A percentile compares a stretch with the other conserved stretches of the same genome.
These are phyloP conservation scores for Pseudocheirus occidentalis DNA, from an alignment of 2,797 vertebrate genomes.

Conservation along the genomic window DNA sequence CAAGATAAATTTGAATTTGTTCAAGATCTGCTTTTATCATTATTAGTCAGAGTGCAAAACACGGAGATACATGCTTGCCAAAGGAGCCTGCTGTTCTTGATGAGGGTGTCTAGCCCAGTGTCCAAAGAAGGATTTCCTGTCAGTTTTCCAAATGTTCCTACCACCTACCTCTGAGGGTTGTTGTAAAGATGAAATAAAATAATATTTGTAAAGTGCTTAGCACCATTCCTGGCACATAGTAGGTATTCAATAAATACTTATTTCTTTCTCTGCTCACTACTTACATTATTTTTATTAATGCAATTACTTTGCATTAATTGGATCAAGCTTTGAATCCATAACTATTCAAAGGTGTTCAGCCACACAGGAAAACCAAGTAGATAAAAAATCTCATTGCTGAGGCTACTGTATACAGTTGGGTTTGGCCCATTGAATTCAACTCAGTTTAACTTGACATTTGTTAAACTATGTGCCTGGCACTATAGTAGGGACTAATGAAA, in stretches of 20 bases:
- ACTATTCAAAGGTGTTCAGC: neutral
- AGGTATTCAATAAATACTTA: neutral
- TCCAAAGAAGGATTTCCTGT: neutral
- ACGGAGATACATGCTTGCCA: neutral
- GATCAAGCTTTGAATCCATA: neutral
- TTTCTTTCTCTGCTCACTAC: neutral
- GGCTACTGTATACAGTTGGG: neutral
- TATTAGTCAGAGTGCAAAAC: neutral
- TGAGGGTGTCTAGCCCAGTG: neutral
- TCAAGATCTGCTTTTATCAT: neutral
- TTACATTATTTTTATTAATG: no score
- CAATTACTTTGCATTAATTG: neutral
- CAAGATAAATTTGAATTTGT: neutral
- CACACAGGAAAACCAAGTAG: neutral
- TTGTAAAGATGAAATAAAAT: neutral
- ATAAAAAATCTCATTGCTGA: neutral
- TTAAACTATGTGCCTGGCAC: neutral
- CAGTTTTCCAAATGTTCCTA: neutral
- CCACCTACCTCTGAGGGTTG: neutral
- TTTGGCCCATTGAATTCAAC: neutral
- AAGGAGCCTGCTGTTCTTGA: neutral
- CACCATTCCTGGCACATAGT: neutral
- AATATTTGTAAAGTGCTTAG: neutral
- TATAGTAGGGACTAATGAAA: fast-evolving
- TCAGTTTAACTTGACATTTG: neutral